Evolutionary conservation across 2,113 vertebrate species (phyloP).

Genomic region (Cichladusa arquata): DNA sequence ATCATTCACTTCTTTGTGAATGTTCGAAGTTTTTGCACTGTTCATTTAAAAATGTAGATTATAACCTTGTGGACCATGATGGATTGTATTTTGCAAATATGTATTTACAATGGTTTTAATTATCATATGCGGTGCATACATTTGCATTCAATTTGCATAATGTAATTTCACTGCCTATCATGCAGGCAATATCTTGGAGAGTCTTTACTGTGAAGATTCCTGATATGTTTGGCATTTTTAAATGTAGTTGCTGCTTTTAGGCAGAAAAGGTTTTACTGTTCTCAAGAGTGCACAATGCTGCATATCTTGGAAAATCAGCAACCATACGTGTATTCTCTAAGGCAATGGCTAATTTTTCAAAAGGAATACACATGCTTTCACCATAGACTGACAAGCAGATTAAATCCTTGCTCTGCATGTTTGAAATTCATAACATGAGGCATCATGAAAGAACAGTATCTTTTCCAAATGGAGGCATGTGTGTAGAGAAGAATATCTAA

Average conservation of each 20-base stretch:
- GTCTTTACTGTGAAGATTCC: slow-evolving; percentile 1
- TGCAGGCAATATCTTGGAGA: not conserved
- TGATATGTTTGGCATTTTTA: not conserved
- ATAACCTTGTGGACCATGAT: slow-evolving; percentile 36
- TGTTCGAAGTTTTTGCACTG: not conserved
- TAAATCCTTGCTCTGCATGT: not conserved
- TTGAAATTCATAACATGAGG: not conserved
- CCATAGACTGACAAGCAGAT: not conserved
- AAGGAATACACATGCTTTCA: not conserved
- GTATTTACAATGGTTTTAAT: slow-evolving; percentile 45
- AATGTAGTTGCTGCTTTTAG: not conserved
- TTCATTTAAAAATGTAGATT: slow-evolving; percentile 33
- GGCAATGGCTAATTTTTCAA: not conserved
- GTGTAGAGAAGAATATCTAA: not conserved
- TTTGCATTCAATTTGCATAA: slow-evolving; percentile 58
- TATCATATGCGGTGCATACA: not conserved
- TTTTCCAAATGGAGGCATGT: not conserved
- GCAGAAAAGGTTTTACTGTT: not conserved
- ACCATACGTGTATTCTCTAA: not conserved
- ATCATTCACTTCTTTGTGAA: not conserved
- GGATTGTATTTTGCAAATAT: slow-evolving; percentile 60
- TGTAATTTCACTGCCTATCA: slow-evolving; percentile 47
- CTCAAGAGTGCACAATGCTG: not conserved
- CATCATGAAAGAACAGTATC: not conserved
- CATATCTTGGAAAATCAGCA: slow-evolving; percentile 3